Conservation (phyloP, 2,797 vertebrate genomes). For the Manis crassicaudata region DNA sequence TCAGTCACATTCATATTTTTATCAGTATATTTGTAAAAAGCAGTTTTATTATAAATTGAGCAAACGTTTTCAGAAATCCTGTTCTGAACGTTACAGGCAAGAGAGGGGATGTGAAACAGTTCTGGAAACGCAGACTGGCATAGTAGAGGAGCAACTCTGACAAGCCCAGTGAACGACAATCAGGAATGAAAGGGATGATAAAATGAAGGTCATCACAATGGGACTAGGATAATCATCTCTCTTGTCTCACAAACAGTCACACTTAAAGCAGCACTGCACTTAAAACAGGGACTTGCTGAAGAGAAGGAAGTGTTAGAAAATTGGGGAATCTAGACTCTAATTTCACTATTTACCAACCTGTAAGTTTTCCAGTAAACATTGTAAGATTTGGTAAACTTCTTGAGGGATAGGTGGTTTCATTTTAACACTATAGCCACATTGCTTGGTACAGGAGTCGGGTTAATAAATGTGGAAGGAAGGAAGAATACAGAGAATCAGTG, state of each 20-base stretch:
- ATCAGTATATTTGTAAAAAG: background rate
- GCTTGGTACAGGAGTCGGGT: background rate
- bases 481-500: background rate
- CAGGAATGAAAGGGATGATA: conserved; percentile 43
- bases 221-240: conserved; percentile 15
- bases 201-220: conserved; percentile 53
- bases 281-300: background rate
- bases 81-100: background rate
- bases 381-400: background rate
- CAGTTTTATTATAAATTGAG: background rate
- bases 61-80: conserved; percentile 42
- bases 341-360: background rate
- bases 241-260: conserved; percentile 26
- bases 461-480: background rate
- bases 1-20: background rate
- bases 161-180: background rate
- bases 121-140: background rate
- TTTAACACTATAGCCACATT: background rate
- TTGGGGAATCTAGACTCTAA: background rate
- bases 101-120: background rate
- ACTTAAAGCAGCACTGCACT: background rate
- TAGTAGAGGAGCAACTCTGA: background rate
- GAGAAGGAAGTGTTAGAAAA: background rate
- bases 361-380: background rate
- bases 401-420: background rate